Evolutionary conservation across 2,888 invertebrate genomes (phyloP), one percentile per base, ranked within the genome.

Genomic region (Gymnosoma rotundatum): DNA sequence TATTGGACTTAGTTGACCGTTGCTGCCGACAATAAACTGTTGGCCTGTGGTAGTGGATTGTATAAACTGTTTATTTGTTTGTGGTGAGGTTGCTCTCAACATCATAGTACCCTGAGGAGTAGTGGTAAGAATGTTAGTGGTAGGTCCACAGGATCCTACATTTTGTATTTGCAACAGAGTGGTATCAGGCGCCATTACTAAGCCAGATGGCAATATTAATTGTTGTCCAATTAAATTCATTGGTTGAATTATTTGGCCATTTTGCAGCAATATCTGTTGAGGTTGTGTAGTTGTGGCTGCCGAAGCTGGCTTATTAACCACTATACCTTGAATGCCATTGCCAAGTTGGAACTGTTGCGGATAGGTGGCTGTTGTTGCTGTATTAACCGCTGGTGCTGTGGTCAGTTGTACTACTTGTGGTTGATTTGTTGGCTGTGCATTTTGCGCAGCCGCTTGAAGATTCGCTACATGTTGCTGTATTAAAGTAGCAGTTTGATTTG

Each of bases 161-260:
- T 96, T 96, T 89, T 96, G 96, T 85, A 97, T 93, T 89, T 97
- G 96, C 54, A 95, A 89, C 61, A 97, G 93, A 0, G 96, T 96
- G 0, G 96, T 95, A 38, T 95, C 95, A 0, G 96, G 95, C 0
- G 96, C 95, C 96, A 97, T 96, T 0, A 97, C 95, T 95, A 97
- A 95, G 0, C 97, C 96, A 87, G 97, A 96, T 14, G 97, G 97
- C 76, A 97, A 95, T 72, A 97, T 95, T 88, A 97, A 95, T 89
- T 97, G 97, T 90, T 97, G 97, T 75, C 96, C 96, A 82, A 96
- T 94, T 85, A 97, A 92, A 92, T 97, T 97, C 45, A 97, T 96
- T 0, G 97, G 97, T 90, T 97, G 97, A 58, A 97, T 93, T 91
- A 96, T 96, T 89, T 96, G 95, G 0, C 92, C 92, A 74, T 92